Evolutionary conservation across 2,797 vertebrate genomes (phyloP), one percentile per base, ranked within the genome.

Genomic region (Epinephelus coioides): DNA sequence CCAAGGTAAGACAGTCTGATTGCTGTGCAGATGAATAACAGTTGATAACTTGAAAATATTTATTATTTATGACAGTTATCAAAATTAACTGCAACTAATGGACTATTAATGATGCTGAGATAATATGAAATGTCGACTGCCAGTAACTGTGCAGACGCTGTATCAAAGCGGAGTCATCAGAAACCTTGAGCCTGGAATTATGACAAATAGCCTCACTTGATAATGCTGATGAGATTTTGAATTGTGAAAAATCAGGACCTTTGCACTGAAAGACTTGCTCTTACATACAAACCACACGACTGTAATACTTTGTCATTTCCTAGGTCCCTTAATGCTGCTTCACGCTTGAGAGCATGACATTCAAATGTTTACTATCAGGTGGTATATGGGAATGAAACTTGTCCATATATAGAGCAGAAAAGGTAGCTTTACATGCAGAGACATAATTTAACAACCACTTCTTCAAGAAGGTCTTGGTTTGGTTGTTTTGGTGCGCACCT

Each of bases 131-230:
- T 3, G 4, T 6, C 25, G 40, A 50, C 17, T 2, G 1, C 0
- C 50, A 2, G 13, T 30, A 60, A 63, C 2, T 18, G 3, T 3
- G 9, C 0, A 47, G 19, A 8, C 1, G 5, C 2, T 62, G 10
- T 11, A 49, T 51, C 27, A 47, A 46, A 69, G 15, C 1, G 0
- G 38, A 55, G 3, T 12, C 4, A 43, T 60, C n/a, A 34, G 34
- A 19, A 70, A 60, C 63, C 73, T 86, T 82, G 76, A 84, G 14
- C 60, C 82, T 70, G 49, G 54, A 61, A 14, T 69, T 21, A 18
- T 53, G 40, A 57, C 40, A 27, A 46, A 23, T 1, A 9, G 47
- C 2, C 7, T 59, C 11, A 5, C 21, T 57, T 38, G 64, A 79
- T 79, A 59, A 76, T 2, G 43, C 8, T 23, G 7, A 69, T 30